Evolutionary conservation across 2,113 vertebrate species (phyloP).

Genomic region (Amphiprion ocellaris): DNA sequence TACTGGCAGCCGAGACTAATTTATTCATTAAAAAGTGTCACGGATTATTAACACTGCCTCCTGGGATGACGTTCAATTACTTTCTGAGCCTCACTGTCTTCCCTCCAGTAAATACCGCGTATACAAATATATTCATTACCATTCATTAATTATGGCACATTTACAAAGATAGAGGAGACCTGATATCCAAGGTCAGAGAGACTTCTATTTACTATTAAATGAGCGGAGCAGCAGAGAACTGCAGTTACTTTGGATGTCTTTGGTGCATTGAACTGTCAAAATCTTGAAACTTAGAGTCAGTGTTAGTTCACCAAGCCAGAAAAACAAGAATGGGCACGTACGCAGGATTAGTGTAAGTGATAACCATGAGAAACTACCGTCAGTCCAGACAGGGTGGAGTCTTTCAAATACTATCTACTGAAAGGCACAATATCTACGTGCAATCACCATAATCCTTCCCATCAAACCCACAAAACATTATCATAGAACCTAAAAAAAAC

Average conservation of each 20-base stretch:
- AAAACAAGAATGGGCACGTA: too few relatives aligned
- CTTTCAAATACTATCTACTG: not conserved
- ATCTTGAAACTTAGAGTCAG: not conserved
- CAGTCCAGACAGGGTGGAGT: not conserved
- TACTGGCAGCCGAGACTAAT: not conserved
- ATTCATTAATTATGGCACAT: slow-evolving; percentile 6
- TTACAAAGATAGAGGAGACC: not conserved
- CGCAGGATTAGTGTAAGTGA: too few relatives aligned
- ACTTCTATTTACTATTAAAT: not conserved
- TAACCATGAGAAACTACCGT: too few relatives aligned
- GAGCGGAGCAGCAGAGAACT: not conserved
- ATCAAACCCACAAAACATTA: not conserved
- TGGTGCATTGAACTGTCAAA: not conserved
- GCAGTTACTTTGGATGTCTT: not conserved
- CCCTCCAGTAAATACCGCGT: not conserved
- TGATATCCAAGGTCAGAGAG: not conserved
- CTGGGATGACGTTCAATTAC: slow-evolving; percentile 20
- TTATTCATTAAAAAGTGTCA: slow-evolving; percentile 37
- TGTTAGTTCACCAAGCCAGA: not conserved
- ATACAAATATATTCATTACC: not conserved
- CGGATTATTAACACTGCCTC: slow-evolving; percentile 7
- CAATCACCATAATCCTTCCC: not conserved
- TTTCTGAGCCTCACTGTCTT: not conserved
- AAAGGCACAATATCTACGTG: not conserved
- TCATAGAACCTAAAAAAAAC: not conserved